Evolutionary conservation across 2,888 invertebrate genomes (phyloP), one percentile per base, ranked within the genome.

Genomic region (Diarsia mendica): DNA sequence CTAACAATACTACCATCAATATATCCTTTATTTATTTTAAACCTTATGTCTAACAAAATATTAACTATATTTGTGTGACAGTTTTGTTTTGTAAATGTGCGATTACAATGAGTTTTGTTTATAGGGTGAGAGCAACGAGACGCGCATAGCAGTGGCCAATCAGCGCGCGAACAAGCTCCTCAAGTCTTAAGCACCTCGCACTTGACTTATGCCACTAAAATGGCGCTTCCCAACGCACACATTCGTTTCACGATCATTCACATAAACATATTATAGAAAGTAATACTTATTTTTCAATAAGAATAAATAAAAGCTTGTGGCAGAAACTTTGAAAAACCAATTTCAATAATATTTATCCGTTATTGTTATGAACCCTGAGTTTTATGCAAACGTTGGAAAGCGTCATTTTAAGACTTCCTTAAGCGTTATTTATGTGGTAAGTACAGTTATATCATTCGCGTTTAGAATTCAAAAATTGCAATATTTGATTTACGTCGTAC

Each of bases 101-200:
- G 63, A 78, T 61, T 85, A 86, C 68, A 85, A 75, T 77, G 49
- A 65, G 65, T 11, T 75, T 79, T 85, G 44, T 85, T 93, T 92
- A 83, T 97, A 98, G 98, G 98, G 97, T 91, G 97, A 98, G 92
- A 98, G 98, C 92, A 99, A 99, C 97, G 98, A 98, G 96, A 98
- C 98, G 78, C 98, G 99, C 96, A 98, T 99, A 97, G 98, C 98
- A 90, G 98, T 98, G 92, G 99, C 99, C 90, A 99, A 99, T 96
- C 98, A 98, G 94, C 97, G 98, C 90, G 98, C 99, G 93, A 98
- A 98, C 96, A 98, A 98, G 94, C 97, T 99, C 89, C 98, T 98
- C 95, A 98, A 98, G 96, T 98, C 96, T 85, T 97, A 97, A 96
- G 87, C 90, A 82, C 74, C 60, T 70, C 67, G 76, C 71, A 75